A percentile compares a stretch with the other conserved stretches of the same genome.
phyloP scores from a whole-genome alignment of 2,797 vertebrate species.

The Urosaurus nigricauda region DNA sequence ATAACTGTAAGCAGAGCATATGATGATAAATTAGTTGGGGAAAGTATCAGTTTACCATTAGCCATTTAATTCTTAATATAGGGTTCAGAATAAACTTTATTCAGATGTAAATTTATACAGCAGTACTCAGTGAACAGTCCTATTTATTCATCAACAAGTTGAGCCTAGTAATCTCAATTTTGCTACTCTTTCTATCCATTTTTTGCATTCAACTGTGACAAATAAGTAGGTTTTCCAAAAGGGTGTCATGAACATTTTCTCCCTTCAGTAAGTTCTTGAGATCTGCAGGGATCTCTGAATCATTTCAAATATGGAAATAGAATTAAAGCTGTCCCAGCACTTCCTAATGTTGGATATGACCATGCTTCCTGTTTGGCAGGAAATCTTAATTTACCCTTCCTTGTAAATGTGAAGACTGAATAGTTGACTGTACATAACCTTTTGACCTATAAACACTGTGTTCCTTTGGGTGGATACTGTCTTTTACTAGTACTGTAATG shows the following conservation, averaged over 20 bases:
- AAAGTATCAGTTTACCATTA: neutral
- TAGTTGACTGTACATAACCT: slow-evolving; percentile 73
- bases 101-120: neutral
- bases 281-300: slow-evolving; percentile 34
- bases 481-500: slow-evolving; percentile 1
- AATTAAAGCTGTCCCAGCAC: slow-evolving; percentile 71
- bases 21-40: neutral
- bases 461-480: slow-evolving; percentile 67
- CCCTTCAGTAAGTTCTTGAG: neutral
- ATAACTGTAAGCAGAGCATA: neutral
- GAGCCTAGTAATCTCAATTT: neutral
- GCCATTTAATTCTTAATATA: neutral
- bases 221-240: neutral
- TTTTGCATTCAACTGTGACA: neutral
- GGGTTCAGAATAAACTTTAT: neutral
- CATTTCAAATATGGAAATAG: slow-evolving; percentile 70
- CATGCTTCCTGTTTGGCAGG: slow-evolving; percentile 77
- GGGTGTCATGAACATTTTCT: neutral
- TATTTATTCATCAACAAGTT: neutral
- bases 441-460: slow-evolving; percentile 75
- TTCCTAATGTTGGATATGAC: slow-evolving; percentile 73
- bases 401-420: slow-evolving; percentile 69
- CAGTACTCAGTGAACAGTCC: neutral
- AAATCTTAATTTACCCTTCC: slow-evolving; percentile 78
- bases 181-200: neutral